Percentiles rank a stretch among this genome's conserved stretches.
Conservation (phyloP, 2,888 invertebrate genomes). For the Drosophila buzzatii region DNA sequence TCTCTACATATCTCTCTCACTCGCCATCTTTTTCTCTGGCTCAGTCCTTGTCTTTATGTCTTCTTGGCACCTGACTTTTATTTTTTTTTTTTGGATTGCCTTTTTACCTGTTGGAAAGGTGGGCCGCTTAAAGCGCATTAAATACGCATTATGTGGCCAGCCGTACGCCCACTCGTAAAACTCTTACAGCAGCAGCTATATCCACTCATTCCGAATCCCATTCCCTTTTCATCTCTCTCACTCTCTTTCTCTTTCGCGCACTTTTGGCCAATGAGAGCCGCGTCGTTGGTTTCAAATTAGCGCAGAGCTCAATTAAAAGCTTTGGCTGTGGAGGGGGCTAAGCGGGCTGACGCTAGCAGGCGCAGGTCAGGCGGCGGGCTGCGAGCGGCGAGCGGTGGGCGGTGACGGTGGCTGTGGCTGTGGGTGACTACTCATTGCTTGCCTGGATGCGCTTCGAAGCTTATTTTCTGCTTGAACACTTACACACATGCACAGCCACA, state of each 20-base stretch:
- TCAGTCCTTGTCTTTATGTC: neutral
- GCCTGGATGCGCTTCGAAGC: slow-evolving; percentile 73
- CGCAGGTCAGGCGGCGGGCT: slow-evolving; percentile 1
- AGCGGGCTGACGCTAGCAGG: neutral
- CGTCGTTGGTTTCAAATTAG: slow-evolving; percentile 78
- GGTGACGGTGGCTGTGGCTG: neutral
- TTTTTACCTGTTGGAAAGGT: slow-evolving; percentile 45
- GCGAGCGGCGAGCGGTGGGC: neutral
- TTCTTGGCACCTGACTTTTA: neutral
- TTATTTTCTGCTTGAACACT: slow-evolving; percentile 62
- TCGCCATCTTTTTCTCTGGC: neutral
- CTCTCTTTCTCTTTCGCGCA: neutral
- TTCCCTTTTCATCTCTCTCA: neutral
- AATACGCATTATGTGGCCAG: slow-evolving; percentile 65
- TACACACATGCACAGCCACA: slow-evolving; percentile 15
- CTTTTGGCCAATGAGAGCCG: slow-evolving; percentile 44
- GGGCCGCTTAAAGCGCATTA: slow-evolving; percentile 64
- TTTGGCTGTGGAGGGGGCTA: slow-evolving; percentile 9
- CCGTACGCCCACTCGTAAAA: slow-evolving; percentile 30
- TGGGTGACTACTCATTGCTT: slow-evolving; percentile 39
- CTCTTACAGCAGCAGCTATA: slow-evolving; percentile 14
- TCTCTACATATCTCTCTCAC: neutral
- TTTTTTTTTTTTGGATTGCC: slow-evolving; percentile 7
- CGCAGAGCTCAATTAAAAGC: slow-evolving; percentile 73
- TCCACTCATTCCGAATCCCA: neutral